Evolutionary conservation across 2,113 vertebrate species (phyloP).

Genomic region (Bothrops jararaca): DNA sequence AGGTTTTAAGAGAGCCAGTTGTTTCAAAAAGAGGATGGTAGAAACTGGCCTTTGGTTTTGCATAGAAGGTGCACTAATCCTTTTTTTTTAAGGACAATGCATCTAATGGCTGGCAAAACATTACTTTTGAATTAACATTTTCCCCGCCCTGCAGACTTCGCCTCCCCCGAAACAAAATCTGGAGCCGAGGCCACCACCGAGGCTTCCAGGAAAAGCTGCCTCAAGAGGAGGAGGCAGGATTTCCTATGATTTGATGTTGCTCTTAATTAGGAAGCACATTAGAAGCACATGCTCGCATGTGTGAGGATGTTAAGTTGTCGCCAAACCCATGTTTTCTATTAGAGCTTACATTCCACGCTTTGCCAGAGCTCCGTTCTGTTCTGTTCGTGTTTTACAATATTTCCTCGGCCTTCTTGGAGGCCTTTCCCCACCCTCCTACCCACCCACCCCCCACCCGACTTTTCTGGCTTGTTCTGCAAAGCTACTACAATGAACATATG

Average conservation of each 20-base stretch:
- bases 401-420: conserved; percentile 81
- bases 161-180: conserved; percentile 46
- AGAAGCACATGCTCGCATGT: conserved; percentile 89
- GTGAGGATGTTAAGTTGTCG: conserved; percentile 82
- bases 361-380: conserved; percentile 83
- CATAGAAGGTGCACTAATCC: conserved; percentile 74
- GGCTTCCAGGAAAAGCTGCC: conserved; percentile 63
- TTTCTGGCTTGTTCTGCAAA: conserved; percentile 74
- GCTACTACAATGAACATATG: conserved; percentile 60
- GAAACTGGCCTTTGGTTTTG: conserved; percentile 63
- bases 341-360: conserved; percentile 81
- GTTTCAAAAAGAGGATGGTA: conserved; percentile 60
- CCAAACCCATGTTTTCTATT: conserved; percentile 97
- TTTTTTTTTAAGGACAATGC: conserved; percentile 67
- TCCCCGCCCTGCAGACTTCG: conserved; percentile 4
- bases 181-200: conserved; percentile 59
- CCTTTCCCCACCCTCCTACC: conserved; percentile 64
- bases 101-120: conserved; percentile 73
- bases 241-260: conserved; percentile 87
- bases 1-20: conserved; percentile 74
- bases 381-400: conserved; percentile 81
- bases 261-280: conserved; percentile 87
- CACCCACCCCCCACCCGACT: conserved; percentile 1
- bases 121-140: conserved; percentile 70
- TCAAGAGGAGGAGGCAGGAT: conserved; percentile 77